These are phyloP conservation scores for Leptocoma aspasia DNA, from an alignment of 2,113 vertebrate species.

Conservation along the genomic window DNA sequence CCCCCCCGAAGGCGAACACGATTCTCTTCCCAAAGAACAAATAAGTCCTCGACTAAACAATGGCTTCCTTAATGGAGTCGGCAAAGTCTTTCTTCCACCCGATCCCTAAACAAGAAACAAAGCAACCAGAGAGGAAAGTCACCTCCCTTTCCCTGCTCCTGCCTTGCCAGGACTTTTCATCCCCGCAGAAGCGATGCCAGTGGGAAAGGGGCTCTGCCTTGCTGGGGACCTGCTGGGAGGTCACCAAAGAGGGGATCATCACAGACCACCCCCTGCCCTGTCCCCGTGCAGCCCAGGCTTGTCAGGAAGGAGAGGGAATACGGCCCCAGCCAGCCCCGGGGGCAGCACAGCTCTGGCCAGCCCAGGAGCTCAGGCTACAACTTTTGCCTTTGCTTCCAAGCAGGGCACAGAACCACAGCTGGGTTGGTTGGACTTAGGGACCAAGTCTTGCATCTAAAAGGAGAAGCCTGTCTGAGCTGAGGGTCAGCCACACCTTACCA, in stretches of 20 bases:
- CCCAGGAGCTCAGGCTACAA: neutral
- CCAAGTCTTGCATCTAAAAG: neutral
- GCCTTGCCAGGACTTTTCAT: neutral
- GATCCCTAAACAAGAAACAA: neutral
- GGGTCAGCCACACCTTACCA: neutral
- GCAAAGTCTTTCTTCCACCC: neutral
- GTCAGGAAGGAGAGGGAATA: neutral
- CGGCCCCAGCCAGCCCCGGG: fast-evolving
- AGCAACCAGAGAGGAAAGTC: neutral
- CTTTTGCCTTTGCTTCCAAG: neutral
- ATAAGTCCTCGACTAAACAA: constrained; percentile 25
- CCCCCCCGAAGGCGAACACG: neutral
- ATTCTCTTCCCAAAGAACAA: neutral
- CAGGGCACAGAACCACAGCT: neutral
- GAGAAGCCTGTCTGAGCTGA: neutral
- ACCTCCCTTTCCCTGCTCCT: neutral
- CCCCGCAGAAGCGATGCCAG: fast-evolving
- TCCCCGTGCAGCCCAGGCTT: fast-evolving
- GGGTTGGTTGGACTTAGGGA: neutral
- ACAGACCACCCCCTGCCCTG: neutral
- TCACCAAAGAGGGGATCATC: neutral
- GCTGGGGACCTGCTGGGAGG: neutral
- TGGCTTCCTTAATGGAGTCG: neutral
- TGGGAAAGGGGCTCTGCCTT: neutral
- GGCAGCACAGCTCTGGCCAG: neutral